phyloP scores from a whole-genome alignment of 1,140 invertebrate genomes.

The Procambarus clarkii region DNA sequence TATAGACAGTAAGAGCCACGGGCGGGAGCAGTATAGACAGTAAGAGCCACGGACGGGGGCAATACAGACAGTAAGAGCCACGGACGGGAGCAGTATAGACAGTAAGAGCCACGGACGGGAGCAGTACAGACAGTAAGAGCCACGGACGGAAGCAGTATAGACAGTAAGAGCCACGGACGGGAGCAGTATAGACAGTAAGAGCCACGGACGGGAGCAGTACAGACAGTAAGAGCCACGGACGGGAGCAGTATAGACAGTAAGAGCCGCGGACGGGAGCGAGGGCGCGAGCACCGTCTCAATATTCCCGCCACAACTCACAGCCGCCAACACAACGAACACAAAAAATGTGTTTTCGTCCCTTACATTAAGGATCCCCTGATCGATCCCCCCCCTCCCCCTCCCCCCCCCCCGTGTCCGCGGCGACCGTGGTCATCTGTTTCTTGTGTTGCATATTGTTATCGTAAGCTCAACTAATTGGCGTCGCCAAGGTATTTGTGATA shows the following conservation, averaged over 20 bases:
- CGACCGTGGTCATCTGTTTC: neutral
- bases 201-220: neutral
- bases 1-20: neutral
- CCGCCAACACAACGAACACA: neutral
- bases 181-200: neutral
- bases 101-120: neutral
- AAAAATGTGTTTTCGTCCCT: conserved; percentile 42
- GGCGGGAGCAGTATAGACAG: neutral
- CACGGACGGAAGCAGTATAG: neutral
- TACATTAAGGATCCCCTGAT: neutral
- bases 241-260: neutral
- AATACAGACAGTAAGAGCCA: too few species aligned
- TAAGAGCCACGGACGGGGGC: neutral
- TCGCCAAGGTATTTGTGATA: too few species aligned
- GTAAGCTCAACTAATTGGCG: too few species aligned
- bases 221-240: neutral
- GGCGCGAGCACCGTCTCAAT: neutral
- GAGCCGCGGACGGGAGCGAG: neutral
- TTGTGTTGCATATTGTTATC: too few species aligned
- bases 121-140: too few species aligned
- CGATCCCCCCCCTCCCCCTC: neutral
- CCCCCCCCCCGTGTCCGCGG: neutral
- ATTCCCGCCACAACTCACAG: neutral
- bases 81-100: neutral
- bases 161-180: neutral